Percentiles rank a stretch among this genome's conserved stretches.
phyloP scores from a whole-genome alignment of 2,888 invertebrate genomes.

The Tetragonula carbonaria region DNA sequence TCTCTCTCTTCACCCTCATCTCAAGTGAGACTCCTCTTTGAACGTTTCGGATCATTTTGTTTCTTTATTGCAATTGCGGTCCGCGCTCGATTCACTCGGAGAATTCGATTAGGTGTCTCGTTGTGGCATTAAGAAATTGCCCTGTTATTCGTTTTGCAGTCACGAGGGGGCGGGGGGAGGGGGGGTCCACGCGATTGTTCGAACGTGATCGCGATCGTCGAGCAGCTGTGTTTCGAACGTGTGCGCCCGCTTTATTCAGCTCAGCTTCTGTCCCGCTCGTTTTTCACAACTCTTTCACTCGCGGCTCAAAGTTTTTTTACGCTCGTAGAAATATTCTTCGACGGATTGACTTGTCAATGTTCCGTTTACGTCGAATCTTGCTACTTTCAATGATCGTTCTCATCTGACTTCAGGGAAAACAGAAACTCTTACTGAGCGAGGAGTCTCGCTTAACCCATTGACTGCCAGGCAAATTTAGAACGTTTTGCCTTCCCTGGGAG shows the following conservation, averaged over 20 bases:
- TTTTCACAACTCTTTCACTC: too few species aligned
- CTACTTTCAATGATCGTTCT: too few species aligned
- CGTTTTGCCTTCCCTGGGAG: too few species aligned
- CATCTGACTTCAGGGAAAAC: too few species aligned
- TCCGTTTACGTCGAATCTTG: too few species aligned
- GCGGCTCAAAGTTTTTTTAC: too few species aligned
- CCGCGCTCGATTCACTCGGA: slow-evolving; percentile 30
- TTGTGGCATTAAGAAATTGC: slow-evolving; percentile 36
- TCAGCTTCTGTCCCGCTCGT: not conserved
- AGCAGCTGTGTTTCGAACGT: not conserved
- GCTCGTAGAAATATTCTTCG: too few species aligned
- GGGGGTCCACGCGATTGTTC: slow-evolving; percentile 8
- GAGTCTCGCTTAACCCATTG: too few species aligned
- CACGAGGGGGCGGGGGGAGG: not conserved
- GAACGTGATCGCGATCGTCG: slow-evolving; percentile 8
- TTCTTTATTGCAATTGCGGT: slow-evolving; percentile 39
- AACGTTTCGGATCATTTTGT: slow-evolving; percentile 44
- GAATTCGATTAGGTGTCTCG: slow-evolving; percentile 52
- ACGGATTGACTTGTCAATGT: too few species aligned
- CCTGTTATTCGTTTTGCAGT: slow-evolving; percentile 29
- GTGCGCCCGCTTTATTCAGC: slow-evolving; percentile 3
- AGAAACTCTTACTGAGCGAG: too few species aligned
- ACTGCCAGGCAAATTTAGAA: too few species aligned
- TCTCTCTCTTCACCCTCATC: not conserved
- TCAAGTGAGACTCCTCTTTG: slow-evolving; percentile 32